These are phyloP conservation scores for Leptopterna dolabrata DNA, from an alignment of 2,888 invertebrate species.

Conservation along the genomic window DNA sequence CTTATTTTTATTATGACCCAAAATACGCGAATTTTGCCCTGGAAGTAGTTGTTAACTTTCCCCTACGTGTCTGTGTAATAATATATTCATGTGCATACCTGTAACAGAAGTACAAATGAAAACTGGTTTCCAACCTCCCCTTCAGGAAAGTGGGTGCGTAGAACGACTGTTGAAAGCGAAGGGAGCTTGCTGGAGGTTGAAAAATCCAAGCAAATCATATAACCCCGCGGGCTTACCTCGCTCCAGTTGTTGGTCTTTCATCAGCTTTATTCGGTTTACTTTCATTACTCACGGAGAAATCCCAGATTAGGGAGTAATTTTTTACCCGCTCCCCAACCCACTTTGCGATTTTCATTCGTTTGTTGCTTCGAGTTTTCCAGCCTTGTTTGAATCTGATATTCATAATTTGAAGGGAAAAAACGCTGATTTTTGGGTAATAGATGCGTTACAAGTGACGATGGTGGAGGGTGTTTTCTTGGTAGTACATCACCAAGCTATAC, in stretches of 20 bases:
- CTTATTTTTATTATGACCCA: too few relatives aligned
- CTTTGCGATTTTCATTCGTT: background rate
- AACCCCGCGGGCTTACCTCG: constrained; percentile 46
- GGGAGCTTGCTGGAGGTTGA: constrained; percentile 6
- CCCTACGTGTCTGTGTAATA: too few relatives aligned
- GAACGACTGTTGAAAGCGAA: background rate
- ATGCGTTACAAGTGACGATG: too few relatives aligned
- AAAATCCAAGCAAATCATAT: constrained; percentile 51
- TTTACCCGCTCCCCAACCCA: background rate
- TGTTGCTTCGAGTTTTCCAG: background rate
- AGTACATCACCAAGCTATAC: too few relatives aligned
- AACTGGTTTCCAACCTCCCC: background rate
- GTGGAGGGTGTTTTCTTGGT: too few relatives aligned
- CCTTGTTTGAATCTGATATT: background rate
- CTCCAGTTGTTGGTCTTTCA: constrained; percentile 52
- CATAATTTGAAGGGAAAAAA: too few relatives aligned
- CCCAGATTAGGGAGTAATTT: constrained; percentile 35
- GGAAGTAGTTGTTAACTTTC: too few relatives aligned
- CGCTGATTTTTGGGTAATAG: too few relatives aligned
- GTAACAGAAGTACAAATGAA: too few relatives aligned
- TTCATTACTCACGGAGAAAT: constrained; percentile 49
- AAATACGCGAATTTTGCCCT: too few relatives aligned
- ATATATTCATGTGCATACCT: too few relatives aligned
- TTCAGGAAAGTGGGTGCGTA: background rate
- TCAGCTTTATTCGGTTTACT: constrained; percentile 53